A percentile compares a stretch with the other conserved stretches of the same genome.
Conservation (phyloP, 2,113 vertebrate species). For the Ranitomeya variabilis region DNA sequence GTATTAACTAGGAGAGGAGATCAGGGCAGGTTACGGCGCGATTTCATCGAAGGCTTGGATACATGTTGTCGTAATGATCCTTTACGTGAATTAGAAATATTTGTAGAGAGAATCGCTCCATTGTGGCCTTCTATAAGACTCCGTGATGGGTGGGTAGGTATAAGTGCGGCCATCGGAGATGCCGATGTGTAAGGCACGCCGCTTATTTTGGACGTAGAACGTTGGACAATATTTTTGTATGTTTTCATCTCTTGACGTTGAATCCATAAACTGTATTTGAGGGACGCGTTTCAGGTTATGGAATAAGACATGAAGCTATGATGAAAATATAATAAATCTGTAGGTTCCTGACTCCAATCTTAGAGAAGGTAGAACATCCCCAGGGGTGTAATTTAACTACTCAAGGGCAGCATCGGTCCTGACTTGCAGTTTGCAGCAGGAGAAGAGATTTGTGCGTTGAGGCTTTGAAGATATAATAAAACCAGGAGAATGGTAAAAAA, state of each 20-base stretch:
- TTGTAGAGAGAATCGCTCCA: neutral
- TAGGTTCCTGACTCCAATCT: slow-evolving; percentile 10
- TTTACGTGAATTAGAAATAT: slow-evolving; percentile 10
- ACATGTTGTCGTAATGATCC: slow-evolving; percentile 1
- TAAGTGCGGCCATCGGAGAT: neutral
- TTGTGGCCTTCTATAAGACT: slow-evolving; percentile 2
- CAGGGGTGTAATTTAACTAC: slow-evolving; percentile 24
- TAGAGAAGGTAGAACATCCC: slow-evolving; percentile 22
- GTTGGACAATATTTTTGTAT: neutral
- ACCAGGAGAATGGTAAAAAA: neutral
- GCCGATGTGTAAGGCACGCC: neutral
- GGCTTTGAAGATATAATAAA: neutral
- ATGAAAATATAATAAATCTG: slow-evolving; percentile 13
- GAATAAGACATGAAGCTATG: neutral
- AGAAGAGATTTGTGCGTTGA: neutral
- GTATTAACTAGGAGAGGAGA: slow-evolving; percentile 8
- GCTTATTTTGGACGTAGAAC: neutral
- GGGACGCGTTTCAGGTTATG: neutral
- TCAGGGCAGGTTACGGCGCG: neutral
- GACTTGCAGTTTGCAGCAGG: slow-evolving; percentile 10
- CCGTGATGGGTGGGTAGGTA: neutral
- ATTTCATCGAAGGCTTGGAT: neutral
- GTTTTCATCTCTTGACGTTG: neutral
- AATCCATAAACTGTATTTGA: neutral
- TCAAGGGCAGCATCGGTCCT: neutral